Percentiles rank a stretch among this genome's conserved stretches.
Evolutionary conservation across 2,888 invertebrate species (phyloP).

Genomic region (Seladonia tumulorum): DNA sequence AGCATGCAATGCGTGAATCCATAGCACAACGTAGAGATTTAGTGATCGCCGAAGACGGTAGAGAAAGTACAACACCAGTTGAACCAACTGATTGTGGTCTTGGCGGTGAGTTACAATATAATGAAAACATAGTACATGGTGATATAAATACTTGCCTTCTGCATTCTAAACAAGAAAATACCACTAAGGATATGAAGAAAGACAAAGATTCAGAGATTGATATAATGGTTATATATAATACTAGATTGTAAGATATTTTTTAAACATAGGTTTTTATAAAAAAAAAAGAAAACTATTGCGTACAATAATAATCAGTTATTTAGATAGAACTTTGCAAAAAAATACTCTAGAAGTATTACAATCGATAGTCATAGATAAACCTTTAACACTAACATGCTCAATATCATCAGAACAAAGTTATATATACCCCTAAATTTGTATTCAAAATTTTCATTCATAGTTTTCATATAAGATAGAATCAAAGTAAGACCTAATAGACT

Average conservation of each 20-base stretch:
- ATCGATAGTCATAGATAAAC: constrained; percentile 31
- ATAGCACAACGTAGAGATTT: constrained; percentile 85
- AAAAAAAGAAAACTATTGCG: constrained; percentile 24
- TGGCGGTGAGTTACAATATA: constrained; percentile 81
- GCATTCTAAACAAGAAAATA: constrained; percentile 48
- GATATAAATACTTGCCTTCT: constrained; percentile 66
- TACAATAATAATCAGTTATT: constrained; percentile 61
- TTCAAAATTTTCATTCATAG: constrained; percentile 28
- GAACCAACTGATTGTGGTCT: constrained; percentile 81
- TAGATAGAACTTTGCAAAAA: constrained; percentile 27
- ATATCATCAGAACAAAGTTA: constrained; percentile 6
- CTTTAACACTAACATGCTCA: constrained; percentile 19
- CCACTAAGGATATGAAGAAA: constrained; percentile 49
- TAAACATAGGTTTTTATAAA: constrained; percentile 30
- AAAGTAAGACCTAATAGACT: constrained; percentile 42
- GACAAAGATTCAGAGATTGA: constrained; percentile 73
- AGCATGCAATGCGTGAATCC: constrained; percentile 91
- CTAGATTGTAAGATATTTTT: constrained; percentile 73
- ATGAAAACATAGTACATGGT: constrained; percentile 66
- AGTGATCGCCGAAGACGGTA: constrained; percentile 76
- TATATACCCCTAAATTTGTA: constrained; percentile 32
- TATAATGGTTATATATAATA: constrained; percentile 77
- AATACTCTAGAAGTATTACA: constrained; percentile 39
- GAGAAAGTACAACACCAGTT: constrained; percentile 79
- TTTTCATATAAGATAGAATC: constrained; percentile 42